A percentile compares a stretch with the other conserved stretches of the same genome.
Evolutionary conservation across 2,888 invertebrate species (phyloP).

Genomic region (Melolontha melolontha): DNA sequence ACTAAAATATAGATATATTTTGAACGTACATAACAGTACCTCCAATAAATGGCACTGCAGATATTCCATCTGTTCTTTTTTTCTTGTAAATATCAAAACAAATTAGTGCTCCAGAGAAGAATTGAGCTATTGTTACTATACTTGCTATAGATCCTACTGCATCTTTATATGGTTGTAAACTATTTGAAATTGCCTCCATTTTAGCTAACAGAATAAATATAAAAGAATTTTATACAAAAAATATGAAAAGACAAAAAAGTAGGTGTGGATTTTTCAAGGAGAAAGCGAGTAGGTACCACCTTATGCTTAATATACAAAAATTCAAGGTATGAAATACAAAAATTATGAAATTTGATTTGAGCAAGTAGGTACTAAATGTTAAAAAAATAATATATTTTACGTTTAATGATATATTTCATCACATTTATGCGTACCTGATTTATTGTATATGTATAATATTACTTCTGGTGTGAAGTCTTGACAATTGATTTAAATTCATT

Average conservation of each 20-base stretch:
- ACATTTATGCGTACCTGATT: no score
- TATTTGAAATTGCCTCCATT: conserved; percentile 69
- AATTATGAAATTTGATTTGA: no score
- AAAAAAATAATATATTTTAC: no score
- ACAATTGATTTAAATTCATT: no score
- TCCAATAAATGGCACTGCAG: conserved; percentile 80
- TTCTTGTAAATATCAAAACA: conserved; percentile 80
- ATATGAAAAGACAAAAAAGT: conserved; percentile 17
- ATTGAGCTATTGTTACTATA: conserved; percentile 82
- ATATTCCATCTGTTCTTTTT: conserved; percentile 74
- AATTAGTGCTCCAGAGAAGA: conserved; percentile 83
- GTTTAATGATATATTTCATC: no score
- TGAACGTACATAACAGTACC: conserved; percentile 81
- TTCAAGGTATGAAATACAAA: no score
- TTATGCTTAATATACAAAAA: no score
- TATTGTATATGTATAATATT: no score
- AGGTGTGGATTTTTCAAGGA: background rate
- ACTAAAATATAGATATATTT: background rate
- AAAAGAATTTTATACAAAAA: background rate
- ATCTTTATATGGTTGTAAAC: conserved; percentile 76
- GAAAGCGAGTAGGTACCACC: no score
- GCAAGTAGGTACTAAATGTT: no score
- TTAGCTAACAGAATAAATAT: conserved; percentile 22
- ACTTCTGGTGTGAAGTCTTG: no score
- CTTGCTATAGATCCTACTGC: conserved; percentile 77